A percentile compares a stretch with the other conserved stretches of the same genome.
phyloP scores from a whole-genome alignment of 2,113 vertebrate genomes.

The Amblyopsis rosae region DNA sequence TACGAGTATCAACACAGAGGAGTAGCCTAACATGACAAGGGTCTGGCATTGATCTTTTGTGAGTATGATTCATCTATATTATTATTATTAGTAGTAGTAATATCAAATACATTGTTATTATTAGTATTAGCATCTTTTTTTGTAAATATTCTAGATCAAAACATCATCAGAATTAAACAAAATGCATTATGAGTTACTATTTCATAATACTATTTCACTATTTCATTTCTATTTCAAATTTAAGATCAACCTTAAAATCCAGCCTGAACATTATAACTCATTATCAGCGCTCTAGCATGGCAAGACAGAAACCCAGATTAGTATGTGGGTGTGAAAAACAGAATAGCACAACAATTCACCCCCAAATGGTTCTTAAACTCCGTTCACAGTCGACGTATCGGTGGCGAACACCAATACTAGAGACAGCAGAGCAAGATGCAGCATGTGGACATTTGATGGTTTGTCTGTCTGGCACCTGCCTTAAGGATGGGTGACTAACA shows the following conservation, averaged over 20 bases:
- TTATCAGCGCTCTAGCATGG: not conserved
- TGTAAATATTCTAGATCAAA: too few relatives aligned
- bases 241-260: slow-evolving; percentile 37
- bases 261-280: slow-evolving; percentile 34
- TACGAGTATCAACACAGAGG: slow-evolving; percentile 13
- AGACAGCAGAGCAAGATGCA: not conserved
- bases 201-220: slow-evolving; percentile 3
- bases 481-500: not conserved
- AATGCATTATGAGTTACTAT: slow-evolving; percentile 23
- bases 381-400: not conserved
- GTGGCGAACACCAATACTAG: not conserved
- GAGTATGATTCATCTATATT: slow-evolving; percentile 29
- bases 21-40: slow-evolving; percentile 2
- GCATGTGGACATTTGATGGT: not conserved
- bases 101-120: not conserved
- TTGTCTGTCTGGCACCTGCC: not conserved
- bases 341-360: not conserved
- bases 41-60: slow-evolving; percentile 36
- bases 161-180: not conserved
- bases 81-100: not conserved
- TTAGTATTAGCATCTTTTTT: too few relatives aligned
- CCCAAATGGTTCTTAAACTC: not conserved
- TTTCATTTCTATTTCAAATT: too few relatives aligned
- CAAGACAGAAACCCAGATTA: not conserved
- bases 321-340: not conserved